phyloP scores from a whole-genome alignment of 2,888 invertebrate genomes.

The Aspidiotus destructor region DNA sequence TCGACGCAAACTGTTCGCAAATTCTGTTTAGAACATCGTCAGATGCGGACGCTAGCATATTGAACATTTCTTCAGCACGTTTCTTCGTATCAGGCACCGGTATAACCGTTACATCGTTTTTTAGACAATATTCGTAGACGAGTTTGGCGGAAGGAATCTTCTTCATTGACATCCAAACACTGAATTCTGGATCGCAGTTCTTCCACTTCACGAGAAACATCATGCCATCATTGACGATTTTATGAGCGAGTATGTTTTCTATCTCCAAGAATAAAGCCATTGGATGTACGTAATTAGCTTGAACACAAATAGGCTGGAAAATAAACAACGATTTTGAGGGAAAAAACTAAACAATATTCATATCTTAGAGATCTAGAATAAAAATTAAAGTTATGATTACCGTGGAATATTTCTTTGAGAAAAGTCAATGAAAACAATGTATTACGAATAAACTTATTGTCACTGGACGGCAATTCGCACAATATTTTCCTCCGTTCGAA shows the following conservation, averaged over 20 bases:
- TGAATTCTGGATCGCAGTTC: neutral
- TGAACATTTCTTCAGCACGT: neutral
- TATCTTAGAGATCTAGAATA: too few species aligned
- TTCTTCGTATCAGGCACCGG: neutral
- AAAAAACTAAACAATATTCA: too few species aligned
- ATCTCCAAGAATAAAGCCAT: neutral
- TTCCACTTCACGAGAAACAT: neutral
- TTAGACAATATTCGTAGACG: neutral
- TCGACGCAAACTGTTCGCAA: neutral
- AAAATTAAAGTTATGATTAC: too few species aligned
- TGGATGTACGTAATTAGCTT: too few species aligned
- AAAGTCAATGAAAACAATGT: too few species aligned
- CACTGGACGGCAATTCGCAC: too few species aligned
- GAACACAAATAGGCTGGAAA: too few species aligned
- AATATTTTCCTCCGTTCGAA: too few species aligned
- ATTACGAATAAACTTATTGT: too few species aligned
- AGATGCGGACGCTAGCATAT: neutral
- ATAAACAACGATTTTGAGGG: too few species aligned
- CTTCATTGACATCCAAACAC: neutral
- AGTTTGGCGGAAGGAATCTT: neutral
- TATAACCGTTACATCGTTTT: neutral
- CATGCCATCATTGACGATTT: neutral
- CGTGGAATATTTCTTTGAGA: too few species aligned
- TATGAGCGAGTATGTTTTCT: neutral
- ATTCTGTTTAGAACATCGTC: constrained; percentile 1